Percentiles rank a stretch among this genome's conserved stretches.
Conservation (phyloP, 2,888 invertebrate species). For the Leucoma salicis region DNA sequence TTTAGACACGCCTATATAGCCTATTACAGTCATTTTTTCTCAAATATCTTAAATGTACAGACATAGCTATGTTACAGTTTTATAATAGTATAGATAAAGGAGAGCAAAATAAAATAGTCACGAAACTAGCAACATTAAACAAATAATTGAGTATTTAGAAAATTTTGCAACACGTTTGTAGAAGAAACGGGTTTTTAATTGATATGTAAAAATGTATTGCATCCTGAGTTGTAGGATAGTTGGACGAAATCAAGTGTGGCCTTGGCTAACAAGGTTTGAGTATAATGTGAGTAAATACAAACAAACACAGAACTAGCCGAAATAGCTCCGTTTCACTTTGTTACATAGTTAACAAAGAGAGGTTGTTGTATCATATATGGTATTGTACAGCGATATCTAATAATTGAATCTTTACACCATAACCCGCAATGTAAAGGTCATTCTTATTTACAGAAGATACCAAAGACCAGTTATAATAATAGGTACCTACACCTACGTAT, state of each 20-base stretch:
- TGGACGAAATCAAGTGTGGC: slow-evolving; percentile 28
- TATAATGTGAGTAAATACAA: slow-evolving; percentile 48
- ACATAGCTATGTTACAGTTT: too few relatives aligned
- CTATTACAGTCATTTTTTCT: too few relatives aligned
- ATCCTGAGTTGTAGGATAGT: slow-evolving; percentile 15
- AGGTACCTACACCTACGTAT: slow-evolving; percentile 32
- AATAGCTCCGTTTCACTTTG: slow-evolving; percentile 54
- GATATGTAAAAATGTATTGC: slow-evolving; percentile 14
- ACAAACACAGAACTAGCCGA: slow-evolving; percentile 45
- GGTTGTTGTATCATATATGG: slow-evolving; percentile 58
- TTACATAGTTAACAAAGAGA: slow-evolving; percentile 63
- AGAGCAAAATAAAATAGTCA: too few relatives aligned
- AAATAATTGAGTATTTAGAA: background rate
- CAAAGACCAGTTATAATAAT: slow-evolving; percentile 27
- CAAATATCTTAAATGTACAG: too few relatives aligned
- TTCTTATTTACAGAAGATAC: slow-evolving; percentile 34
- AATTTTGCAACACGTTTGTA: slow-evolving; percentile 10
- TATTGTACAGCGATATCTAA: slow-evolving; percentile 69
- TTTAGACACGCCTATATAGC: too few relatives aligned
- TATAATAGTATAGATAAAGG: too few relatives aligned
- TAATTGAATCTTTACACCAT: slow-evolving; percentile 70
- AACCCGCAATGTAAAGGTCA: slow-evolving; percentile 50
- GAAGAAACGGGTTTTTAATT: slow-evolving; percentile 18
- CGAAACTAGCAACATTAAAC: slow-evolving; percentile 13
- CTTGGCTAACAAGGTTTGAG: slow-evolving; percentile 34